Percentiles rank a stretch among this genome's conserved stretches.
These are phyloP conservation scores for Oryzias celebensis DNA, from an alignment of 2,113 vertebrate genomes.

Conservation along the genomic window DNA sequence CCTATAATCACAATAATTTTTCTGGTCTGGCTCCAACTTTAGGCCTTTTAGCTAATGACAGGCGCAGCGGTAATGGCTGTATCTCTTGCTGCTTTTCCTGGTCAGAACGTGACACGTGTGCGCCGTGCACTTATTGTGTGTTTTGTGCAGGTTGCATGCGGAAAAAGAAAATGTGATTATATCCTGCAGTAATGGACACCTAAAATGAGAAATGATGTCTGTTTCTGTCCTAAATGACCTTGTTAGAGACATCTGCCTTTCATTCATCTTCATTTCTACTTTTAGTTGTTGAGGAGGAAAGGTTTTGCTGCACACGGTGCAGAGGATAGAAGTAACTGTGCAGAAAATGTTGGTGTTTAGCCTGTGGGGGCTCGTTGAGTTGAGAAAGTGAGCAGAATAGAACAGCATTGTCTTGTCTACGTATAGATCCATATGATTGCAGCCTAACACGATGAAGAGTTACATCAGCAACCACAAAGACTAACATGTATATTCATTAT, in stretches of 20 bases:
- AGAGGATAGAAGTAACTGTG: conserved; percentile 5
- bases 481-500: neutral
- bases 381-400: neutral
- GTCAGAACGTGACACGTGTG: neutral
- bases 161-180: conserved; percentile 1
- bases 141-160: conserved; percentile 6
- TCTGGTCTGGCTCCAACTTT: conserved; percentile 59
- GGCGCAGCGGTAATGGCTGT: conserved; percentile 30
- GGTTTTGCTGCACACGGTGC: neutral
- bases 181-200: conserved; percentile 12
- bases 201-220: conserved; percentile 3
- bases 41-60: conserved; percentile 69
- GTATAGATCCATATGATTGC: neutral
- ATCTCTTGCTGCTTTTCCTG: conserved; percentile 42
- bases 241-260: conserved; percentile 11
- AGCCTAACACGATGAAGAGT: neutral
- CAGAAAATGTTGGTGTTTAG: conserved; percentile 3
- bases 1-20: conserved; percentile 69
- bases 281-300: neutral
- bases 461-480: conserved; percentile 3
- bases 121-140: neutral
- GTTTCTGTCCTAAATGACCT: conserved; percentile 22
- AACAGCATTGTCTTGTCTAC: neutral
- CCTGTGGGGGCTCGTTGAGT: neutral
- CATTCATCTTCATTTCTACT: neutral